Conservation (phyloP, 2,797 vertebrate species). For the Urosaurus nigricauda region DNA sequence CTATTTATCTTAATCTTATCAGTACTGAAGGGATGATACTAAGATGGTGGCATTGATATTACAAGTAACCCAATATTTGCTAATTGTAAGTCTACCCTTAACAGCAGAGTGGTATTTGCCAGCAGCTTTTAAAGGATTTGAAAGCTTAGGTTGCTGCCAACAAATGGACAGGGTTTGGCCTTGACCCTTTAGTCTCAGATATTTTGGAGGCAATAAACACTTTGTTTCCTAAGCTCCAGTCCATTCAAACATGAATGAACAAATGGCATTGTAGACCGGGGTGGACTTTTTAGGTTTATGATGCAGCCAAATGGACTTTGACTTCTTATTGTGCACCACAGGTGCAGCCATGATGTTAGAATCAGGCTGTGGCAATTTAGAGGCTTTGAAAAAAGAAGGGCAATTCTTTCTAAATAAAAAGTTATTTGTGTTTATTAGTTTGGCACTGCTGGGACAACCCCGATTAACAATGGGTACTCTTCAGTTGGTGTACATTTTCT, state of each 20-base stretch:
- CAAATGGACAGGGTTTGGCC: conserved; percentile 28
- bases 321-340: rapidly evolving
- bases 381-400: background rate
- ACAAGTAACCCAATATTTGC: background rate
- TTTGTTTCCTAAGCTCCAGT: conserved; percentile 44
- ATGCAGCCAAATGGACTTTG: conserved; percentile 3
- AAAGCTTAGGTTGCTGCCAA: background rate
- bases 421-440: background rate
- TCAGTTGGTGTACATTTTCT: conserved; percentile 23
- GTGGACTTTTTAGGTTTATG: background rate
- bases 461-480: background rate
- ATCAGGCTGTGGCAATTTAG: background rate
- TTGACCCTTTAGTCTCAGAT: conserved; percentile 47
- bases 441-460: background rate
- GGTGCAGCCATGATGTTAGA: rapidly evolving
- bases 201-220: conserved; percentile 33
- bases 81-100: background rate
- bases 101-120: conserved; percentile 4
- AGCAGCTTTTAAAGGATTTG: conserved; percentile 12
- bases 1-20: background rate
- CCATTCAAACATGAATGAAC: conserved; percentile 37
- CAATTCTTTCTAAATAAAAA: background rate
- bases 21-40: background rate
- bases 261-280: background rate
- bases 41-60: background rate